Evolutionary conservation across 2,797 vertebrate genomes (phyloP), one percentile per base, ranked within the genome.

Genomic region (Myripristis murdjan): DNA sequence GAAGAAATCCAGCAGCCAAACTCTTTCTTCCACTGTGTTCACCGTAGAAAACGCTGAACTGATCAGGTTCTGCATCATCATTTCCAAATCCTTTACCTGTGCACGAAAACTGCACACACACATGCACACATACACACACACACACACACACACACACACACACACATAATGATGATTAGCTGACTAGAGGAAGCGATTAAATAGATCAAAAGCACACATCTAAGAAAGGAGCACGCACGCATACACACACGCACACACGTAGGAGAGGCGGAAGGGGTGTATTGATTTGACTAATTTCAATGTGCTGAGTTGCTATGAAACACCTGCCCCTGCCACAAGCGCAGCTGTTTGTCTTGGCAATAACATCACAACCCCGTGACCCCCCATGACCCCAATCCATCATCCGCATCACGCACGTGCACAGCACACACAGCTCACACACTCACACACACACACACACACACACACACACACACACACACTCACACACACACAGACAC

Each of bases 51-150:
- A 97, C 3, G 95, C 89, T 0, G 92, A 90, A 15, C 55, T 89
- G 58, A 97, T 96, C 78, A 97, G 88, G 71, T 95, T 95, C 91
- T 95, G 95, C 54, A 93, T 93, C 92, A 93, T 94, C 74, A 91
- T 90, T 75, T 95, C 94, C 75, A 94, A 82, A 70, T 93, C 91
- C 63, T 93, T 95, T 59, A 94, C 35, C 9, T 90, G 84, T 9
- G 39, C 59, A 56, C 20, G 51, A 28, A 61, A 43, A 37, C 33
- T 31, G 64, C 55, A 70, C 54, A 55, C n/a, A 69, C 31, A 22
- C 35, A 39, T n/a, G 11, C 8, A 2, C 6, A 71, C 16, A 33
- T 39, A 64, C 24, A 69, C 18, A 26, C 3, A 33, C 31, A 54
- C 46, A 67, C 26, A 26, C 5, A 64, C 51, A 9, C 57, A 79